Base-by-base conservation (phyloP, 2,888 invertebrate genomes). In the Lithophane semibrunnea region DNA sequence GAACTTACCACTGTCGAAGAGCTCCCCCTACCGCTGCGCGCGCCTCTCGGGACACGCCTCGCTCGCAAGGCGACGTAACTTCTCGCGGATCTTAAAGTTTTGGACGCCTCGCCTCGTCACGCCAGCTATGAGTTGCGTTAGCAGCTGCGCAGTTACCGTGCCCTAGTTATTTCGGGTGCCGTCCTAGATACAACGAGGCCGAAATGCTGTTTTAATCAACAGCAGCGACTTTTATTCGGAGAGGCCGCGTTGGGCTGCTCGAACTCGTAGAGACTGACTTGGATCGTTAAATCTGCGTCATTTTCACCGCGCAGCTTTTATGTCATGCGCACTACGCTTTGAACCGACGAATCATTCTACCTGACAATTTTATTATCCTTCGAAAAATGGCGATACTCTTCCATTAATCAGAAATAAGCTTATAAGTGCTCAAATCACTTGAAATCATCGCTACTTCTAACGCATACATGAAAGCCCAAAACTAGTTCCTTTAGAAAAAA, bases 101-200 rank as follows among this genome's bases (percentile, higher is more conserved):
- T 91, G 93, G 94, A 71, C 88, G 88, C 73, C 47, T 56, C n/a
- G 56, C 52, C 52, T 42, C 13, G 77, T 87, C 84, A 83, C 88
- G 90, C 90, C 90, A 91, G 91, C 93, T 91, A 91, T 89, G 92
- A 84, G 91, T 94, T 93, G 93, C 93, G 94, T 92, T 94, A 93
- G 94, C 94, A 93, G 86, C 93, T 94, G 95, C 94, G 95, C 95
- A 94, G 93, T 95, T 94, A 95, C 94, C 92, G 93, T 94, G 96
- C 91, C 95, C 95, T 94, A 95, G 96, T 96, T 96, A 96, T 96
- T 96, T 96, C 91, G 95, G 96, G 94, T 95, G 92, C 92, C 92
- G 96, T 94, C 95, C 96, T 95, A 96, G 94, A 94, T 96, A 88
- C 88, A 94, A 94, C 95, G 95, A 95, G 95, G 96, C 93, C 95